phyloP scores from a whole-genome alignment of 2,888 invertebrate genomes.

The Tetrapedia diversipes region DNA sequence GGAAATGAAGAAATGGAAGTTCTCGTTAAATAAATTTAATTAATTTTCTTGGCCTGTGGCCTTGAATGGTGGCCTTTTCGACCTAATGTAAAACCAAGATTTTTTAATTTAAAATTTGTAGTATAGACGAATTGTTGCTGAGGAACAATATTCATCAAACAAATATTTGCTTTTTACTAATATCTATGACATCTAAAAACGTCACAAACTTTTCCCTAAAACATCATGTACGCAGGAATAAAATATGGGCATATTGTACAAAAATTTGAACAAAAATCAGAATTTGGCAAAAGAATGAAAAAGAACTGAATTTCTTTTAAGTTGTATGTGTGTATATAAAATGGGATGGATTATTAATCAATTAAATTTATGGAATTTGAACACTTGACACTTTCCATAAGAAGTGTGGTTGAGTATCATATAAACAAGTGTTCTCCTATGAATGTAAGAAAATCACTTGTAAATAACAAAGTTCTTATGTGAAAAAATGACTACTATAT shows the following conservation, averaged over 20 bases:
- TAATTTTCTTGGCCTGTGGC: constrained; percentile 79
- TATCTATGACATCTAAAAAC: constrained; percentile 47
- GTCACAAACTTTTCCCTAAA: constrained; percentile 57
- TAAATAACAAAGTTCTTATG: constrained; percentile 60
- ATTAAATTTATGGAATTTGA: constrained; percentile 47
- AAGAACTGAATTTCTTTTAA: constrained; percentile 22
- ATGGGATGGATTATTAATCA: constrained; percentile 46
- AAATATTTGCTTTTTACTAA: constrained; percentile 64
- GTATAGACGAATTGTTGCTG: constrained; percentile 58
- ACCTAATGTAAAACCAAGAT: constrained; percentile 75
- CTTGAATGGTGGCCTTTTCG: constrained; percentile 81
- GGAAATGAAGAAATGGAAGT: constrained; percentile 45
- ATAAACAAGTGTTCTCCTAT: constrained; percentile 64
- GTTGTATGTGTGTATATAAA: constrained; percentile 46
- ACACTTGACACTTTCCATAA: constrained; percentile 50
- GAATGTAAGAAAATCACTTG: constrained; percentile 60
- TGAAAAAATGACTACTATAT: constrained; percentile 53
- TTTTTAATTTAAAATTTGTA: constrained; percentile 70
- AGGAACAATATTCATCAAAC: constrained; percentile 66
- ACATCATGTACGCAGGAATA: constrained; percentile 72
- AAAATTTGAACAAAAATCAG: constrained; percentile 47
- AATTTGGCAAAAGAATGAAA: constrained; percentile 35
- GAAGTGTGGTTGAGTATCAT: constrained; percentile 39
- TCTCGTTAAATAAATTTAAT: constrained; percentile 73
- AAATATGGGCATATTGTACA: constrained; percentile 68